These are phyloP conservation scores for Dugesia japonica DNA, from an alignment of 2,888 invertebrate genomes.

Conservation along the genomic window DNA sequence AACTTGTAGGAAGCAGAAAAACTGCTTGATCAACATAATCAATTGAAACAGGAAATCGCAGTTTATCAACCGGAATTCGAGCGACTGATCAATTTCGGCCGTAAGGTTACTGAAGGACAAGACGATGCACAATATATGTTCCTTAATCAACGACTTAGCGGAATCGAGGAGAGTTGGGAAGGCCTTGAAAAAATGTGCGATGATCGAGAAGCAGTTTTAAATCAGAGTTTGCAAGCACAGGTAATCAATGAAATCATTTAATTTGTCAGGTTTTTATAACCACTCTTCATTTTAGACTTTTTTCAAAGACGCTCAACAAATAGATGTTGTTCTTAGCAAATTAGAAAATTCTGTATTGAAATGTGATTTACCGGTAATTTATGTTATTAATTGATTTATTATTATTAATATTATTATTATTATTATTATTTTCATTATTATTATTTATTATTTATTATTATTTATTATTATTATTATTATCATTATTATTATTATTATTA, in stretches of 20 bases:
- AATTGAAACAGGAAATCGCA: constrained; percentile 94
- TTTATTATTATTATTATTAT: not conserved
- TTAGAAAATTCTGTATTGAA: constrained; percentile 93
- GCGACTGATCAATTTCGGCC: constrained; percentile 96
- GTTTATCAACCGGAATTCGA: constrained; percentile 93
- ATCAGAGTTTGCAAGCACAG: constrained; percentile 66
- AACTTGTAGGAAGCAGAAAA: constrained; percentile 78
- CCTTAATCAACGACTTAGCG: constrained; percentile 76
- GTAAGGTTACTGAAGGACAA: constrained; percentile 54
- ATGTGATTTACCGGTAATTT: constrained; percentile 69
- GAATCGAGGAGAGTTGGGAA: constrained; percentile 94
- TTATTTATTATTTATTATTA: not conserved
- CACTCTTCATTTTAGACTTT: constrained; percentile 55
- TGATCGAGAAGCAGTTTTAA: constrained; percentile 77
- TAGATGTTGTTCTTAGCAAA: constrained; percentile 85
- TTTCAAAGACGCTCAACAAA: constrained; percentile 86
- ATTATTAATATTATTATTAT: not conserved
- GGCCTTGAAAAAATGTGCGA: constrained; percentile 99
- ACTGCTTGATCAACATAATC: constrained; percentile 84
- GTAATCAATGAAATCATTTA: constrained; percentile 17
- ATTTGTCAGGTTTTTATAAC: too few species aligned
- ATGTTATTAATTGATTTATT: too few species aligned
- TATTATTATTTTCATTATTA: constrained; percentile 17
- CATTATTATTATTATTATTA: too few species aligned
- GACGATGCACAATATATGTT: constrained; percentile 99